Evolutionary conservation across 2,797 vertebrate genomes (phyloP), one percentile per base, ranked within the genome.

Genomic region (Protosalanx chinensis): DNA sequence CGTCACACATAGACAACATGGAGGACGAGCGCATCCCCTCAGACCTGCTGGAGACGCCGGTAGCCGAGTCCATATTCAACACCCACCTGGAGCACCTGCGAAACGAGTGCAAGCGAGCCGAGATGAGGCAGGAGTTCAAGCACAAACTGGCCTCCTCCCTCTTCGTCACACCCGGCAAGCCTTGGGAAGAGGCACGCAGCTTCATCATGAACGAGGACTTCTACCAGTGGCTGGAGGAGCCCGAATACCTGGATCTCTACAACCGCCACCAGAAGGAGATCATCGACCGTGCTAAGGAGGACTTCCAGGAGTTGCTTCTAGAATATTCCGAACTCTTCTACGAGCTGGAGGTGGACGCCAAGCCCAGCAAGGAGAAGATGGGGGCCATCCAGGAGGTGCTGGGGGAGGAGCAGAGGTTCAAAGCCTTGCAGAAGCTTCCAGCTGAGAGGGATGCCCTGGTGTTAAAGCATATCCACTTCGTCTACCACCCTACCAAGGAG

Each of bases 321-420:
- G 95, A 96, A 64, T 96, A 94, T 67, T 96, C 94, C 0, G 95
- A 96, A 78, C 87, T 96, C 3, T 96, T 96, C 69, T 96, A 96
- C 60, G 95, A 96, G 71, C 90, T 96, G 51, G 94, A 94, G 75
- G 83, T 96, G 6, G 95, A 96, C 51, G 95, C 95, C 4, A 95
- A 96, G 13, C 95, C 95, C 76, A 96, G 95, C 88, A 96, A 96
- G 83, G 94, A 96, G 81, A 96, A 96, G 74, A 95, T 96, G 94
- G 94, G 92, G 0, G 93, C 94, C 29, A 96, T 96, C 62, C 95
- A 95, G 79, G 95, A 96, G 0, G 94, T 94, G 0, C 53, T 96
- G 67, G 94, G 94, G 0, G 95, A 96, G 68, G 94, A 96, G 51
- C 95, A 93, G 27, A 64, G 95, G 0, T 96, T 96, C 79, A 95